Conservation (phyloP, 2,797 vertebrate genomes). For the Anniella stebbinsi region DNA sequence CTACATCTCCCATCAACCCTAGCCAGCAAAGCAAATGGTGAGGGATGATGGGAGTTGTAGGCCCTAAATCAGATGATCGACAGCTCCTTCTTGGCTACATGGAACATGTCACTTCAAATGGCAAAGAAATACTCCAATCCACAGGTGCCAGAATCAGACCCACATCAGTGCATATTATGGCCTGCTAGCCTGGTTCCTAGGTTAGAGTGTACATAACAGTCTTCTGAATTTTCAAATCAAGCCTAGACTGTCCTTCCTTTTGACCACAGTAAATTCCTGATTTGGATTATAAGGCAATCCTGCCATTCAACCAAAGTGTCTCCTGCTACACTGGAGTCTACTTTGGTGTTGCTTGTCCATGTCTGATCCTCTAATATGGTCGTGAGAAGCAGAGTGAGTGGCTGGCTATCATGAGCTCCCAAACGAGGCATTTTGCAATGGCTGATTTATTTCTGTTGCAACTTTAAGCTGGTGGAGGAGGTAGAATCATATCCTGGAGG, state of each 20-base stretch:
- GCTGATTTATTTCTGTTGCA: not conserved
- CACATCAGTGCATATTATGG: not conserved
- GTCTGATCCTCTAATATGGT: not conserved
- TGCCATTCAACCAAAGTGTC: not conserved
- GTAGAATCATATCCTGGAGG: too few species aligned
- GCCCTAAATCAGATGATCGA: too few species aligned
- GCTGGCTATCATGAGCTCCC: not conserved
- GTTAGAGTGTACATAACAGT: not conserved
- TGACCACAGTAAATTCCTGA: not conserved
- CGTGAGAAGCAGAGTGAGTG: not conserved
- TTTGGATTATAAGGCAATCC: not conserved
- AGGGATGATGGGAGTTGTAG: too few species aligned
- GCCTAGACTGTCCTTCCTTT: not conserved
- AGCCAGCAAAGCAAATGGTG: too few species aligned
- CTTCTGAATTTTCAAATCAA: not conserved
- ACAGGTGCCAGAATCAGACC: not conserved
- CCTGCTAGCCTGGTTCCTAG: not conserved
- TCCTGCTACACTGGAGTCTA: not conserved
- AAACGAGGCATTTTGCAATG: not conserved
- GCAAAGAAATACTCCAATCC: not conserved
- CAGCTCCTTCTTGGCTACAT: not conserved
- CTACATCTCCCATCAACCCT: too few species aligned
- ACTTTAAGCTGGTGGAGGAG: too few species aligned
- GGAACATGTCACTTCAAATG: not conserved
- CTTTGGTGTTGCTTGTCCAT: not conserved